phyloP scores from a whole-genome alignment of 2,888 invertebrate genomes.

The Andrena minutula region DNA sequence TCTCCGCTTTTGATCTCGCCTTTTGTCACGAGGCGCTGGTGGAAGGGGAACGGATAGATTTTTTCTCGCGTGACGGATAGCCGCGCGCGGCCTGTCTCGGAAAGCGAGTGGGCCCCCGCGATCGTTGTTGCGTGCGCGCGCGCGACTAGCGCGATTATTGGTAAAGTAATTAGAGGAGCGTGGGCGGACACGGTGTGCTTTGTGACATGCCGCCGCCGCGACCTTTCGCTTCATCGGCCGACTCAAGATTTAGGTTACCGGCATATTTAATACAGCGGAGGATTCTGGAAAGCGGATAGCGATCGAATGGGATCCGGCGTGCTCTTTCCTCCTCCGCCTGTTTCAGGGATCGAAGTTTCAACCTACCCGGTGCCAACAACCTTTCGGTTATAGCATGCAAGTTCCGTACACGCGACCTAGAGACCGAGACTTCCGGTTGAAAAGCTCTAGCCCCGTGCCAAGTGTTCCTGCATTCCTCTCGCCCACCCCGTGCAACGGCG shows the following conservation, averaged over 20 bases:
- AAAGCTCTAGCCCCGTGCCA: constrained; percentile 51
- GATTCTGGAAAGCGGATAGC: constrained; percentile 10
- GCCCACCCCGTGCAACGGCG: constrained; percentile 19
- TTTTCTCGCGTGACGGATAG: constrained; percentile 43
- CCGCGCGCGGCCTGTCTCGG: constrained; percentile 13
- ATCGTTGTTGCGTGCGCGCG: constrained; percentile 68
- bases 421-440: constrained; percentile 51
- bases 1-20: constrained; percentile 52
- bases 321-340: neutral
- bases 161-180: constrained; percentile 73
- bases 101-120: constrained; percentile 47
- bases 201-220: constrained; percentile 50
- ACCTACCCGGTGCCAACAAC: constrained; percentile 65
- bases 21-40: constrained; percentile 34
- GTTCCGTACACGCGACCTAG: constrained; percentile 55
- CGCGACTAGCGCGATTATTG: constrained; percentile 69
- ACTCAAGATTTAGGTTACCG: constrained; percentile 67
- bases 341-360: constrained; percentile 26
- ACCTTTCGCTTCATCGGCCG: constrained; percentile 63
- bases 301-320: constrained; percentile 21
- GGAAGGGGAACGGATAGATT: constrained; percentile 7
- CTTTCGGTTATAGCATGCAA: constrained; percentile 44
- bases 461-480: constrained; percentile 49
- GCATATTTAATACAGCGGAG: constrained; percentile 8
- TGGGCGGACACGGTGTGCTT: constrained; percentile 54